Conservation (phyloP, 2,888 invertebrate species). For the Apeira syringaria region DNA sequence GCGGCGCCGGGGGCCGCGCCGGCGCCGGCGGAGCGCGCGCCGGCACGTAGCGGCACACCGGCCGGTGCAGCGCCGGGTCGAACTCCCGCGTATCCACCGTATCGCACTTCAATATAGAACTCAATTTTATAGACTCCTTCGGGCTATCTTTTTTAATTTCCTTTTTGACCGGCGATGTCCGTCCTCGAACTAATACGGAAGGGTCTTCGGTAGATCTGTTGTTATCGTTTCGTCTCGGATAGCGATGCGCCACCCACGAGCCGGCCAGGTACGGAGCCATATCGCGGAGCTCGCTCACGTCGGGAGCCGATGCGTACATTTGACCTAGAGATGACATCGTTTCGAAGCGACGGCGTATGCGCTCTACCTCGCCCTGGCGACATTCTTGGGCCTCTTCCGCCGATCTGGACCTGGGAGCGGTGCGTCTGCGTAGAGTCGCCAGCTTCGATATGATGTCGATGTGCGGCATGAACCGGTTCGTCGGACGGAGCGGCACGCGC, state of each 20-base stretch:
- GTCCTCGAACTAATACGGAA: constrained; percentile 49
- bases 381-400: constrained; percentile 76
- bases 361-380: constrained; percentile 88
- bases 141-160: constrained; percentile 62
- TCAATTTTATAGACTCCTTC: constrained; percentile 71
- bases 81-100: constrained; percentile 87
- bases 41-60: constrained; percentile 90
- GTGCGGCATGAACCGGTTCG: constrained; percentile 92
- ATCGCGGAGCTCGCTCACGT: constrained; percentile 89
- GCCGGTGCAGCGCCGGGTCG: constrained; percentile 90
- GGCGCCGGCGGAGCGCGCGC: constrained; percentile 82
- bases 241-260: constrained; percentile 91
- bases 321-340: constrained; percentile 88
- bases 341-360: constrained; percentile 89
- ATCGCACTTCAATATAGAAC: constrained; percentile 74
- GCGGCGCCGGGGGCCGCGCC: constrained; percentile 75
- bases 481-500: constrained; percentile 84
- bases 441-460: constrained; percentile 95
- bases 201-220: constrained; percentile 84
- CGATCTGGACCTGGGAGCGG: constrained; percentile 74
- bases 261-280: constrained; percentile 91
- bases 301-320: constrained; percentile 92
- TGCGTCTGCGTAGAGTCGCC: constrained; percentile 84
- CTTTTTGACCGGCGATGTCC: constrained; percentile 65
- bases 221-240: constrained; percentile 88